These are phyloP conservation scores for Drosophila fuyamai DNA, from an alignment of 1,140 invertebrate genomes.

Conservation along the genomic window DNA sequence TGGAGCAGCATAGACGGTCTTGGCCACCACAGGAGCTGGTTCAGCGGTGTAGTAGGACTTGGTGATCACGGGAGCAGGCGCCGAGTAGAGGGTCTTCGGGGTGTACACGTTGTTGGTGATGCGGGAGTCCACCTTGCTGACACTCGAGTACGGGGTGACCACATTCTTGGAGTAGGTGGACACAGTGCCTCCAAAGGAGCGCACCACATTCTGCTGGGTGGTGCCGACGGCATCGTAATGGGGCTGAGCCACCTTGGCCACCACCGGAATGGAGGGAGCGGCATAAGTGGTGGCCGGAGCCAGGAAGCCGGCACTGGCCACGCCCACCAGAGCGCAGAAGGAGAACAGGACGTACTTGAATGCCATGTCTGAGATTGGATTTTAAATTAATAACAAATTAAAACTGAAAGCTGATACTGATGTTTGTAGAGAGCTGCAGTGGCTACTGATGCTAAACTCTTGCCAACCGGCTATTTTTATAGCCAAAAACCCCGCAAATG, in stretches of 20 bases:
- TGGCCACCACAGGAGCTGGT: slow-evolving; percentile 86
- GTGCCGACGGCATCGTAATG: slow-evolving; percentile 86
- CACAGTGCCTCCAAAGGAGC: slow-evolving; percentile 87
- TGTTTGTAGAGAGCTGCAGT: slow-evolving; percentile 40
- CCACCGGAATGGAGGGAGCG: slow-evolving; percentile 64
- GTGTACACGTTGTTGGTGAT: slow-evolving; percentile 87
- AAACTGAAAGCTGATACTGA: slow-evolving; percentile 21
- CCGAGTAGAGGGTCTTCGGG: slow-evolving; percentile 79
- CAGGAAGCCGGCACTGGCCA: slow-evolving; percentile 84
- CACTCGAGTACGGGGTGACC: slow-evolving; percentile 88
- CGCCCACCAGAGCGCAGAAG: slow-evolving; percentile 82
- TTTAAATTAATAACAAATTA: not conserved
- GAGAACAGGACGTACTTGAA: slow-evolving; percentile 85
- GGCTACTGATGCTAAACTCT: slow-evolving; percentile 67
- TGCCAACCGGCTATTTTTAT: slow-evolving; percentile 51
- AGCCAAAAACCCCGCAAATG: slow-evolving; percentile 30
- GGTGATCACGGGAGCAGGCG: slow-evolving; percentile 69
- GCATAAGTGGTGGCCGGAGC: slow-evolving; percentile 62
- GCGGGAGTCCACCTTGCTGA: slow-evolving; percentile 87
- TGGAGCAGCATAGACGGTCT: slow-evolving; percentile 49
- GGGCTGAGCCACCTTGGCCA: slow-evolving; percentile 83
- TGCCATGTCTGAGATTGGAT: slow-evolving; percentile 64
- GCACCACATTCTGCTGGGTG: slow-evolving; percentile 86
- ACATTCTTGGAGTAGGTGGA: slow-evolving; percentile 88
- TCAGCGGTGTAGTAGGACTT: slow-evolving; percentile 70